Base-by-base conservation (phyloP, 2,113 vertebrate species). In the Labeo rohita region DNA sequence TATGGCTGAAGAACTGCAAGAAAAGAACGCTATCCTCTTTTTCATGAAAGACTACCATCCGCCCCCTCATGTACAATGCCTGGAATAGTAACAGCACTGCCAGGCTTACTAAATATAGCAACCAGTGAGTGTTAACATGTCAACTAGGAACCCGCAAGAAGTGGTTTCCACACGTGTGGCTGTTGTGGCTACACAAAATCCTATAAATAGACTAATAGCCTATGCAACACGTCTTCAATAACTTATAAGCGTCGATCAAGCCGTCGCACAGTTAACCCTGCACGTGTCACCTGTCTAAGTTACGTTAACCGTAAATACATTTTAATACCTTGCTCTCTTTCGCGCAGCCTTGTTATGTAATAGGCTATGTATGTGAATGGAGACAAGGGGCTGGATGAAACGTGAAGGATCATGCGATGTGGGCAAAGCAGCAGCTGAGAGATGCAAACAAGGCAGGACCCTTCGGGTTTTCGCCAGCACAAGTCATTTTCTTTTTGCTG, bases 31-130 rank as follows among this genome's bases (percentile, higher is more conserved):
- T 93, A 90, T 91, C 82, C 88, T 91, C 74, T 79, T 88, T 87
- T 92, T 92, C 90, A 85, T 87, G 81, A 85, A 86, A 89, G 89
- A 88, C 75, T 86, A 87, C 82, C 84, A 50, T 86, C 92, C 91
- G 90, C 95, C 94, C 94, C 92, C 94, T 93, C 93, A 92, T 94
- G 93, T 94, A 92, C 93, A 92, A 92, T 86, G 93, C 94, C 92
- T 92, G 93, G 93, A 95, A 95, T 95, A 95, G 95, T 95, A 95
- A 94, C 94, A 94, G 92, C 92, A 92, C 93, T 92, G 93, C 90
- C 87, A 93, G 92, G 91, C 92, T 91, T 92, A 90, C 94, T 95
- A 95, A 93, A 95, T 93, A 95, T 95, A 95, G 94, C 93, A 94
- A 92, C 93, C 94, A 94, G 93, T 93, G 93, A 95, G 91, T 93